phyloP scores from a whole-genome alignment of 2,113 vertebrate genomes.

The Cyanoramphus novaezelandiae region DNA sequence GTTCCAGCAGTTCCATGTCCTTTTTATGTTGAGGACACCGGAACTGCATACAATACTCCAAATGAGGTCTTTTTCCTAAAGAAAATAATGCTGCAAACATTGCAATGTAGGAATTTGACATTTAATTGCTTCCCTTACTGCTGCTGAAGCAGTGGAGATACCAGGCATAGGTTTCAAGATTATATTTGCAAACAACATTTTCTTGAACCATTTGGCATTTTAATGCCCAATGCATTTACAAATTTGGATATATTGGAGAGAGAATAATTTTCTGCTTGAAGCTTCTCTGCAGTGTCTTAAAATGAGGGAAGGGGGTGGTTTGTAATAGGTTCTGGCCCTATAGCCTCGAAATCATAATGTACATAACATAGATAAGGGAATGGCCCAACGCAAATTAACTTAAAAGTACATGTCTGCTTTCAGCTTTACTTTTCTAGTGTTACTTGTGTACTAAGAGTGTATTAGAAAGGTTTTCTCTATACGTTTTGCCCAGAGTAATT shows the following conservation, averaged over 20 bases:
- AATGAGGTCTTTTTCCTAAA: not conserved
- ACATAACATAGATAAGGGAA: not conserved
- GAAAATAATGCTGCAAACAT: not conserved
- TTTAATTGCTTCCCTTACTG: not conserved
- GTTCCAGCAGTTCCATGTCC: not conserved
- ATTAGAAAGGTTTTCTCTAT: not conserved
- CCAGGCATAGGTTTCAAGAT: not conserved
- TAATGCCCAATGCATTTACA: not conserved
- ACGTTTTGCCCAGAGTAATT: not conserved
- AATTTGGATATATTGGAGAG: not conserved
- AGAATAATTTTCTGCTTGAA: not conserved
- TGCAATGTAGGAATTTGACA: not conserved
- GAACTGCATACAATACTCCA: not conserved
- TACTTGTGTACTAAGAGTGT: not conserved
- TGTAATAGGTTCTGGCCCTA: not conserved
- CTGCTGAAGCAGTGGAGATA: not conserved
- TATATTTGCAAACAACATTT: not conserved
- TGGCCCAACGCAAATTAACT: not conserved
- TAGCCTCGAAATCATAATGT: not conserved
- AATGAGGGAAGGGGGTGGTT: accelerated
- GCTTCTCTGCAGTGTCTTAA: not conserved
- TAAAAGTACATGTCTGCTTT: not conserved
- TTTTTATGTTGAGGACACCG: not conserved
- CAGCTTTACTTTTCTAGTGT: not conserved
- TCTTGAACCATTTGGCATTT: not conserved